Percentiles rank a stretch among this genome's conserved stretches.
These are phyloP conservation scores for Rhinoderma darwinii DNA, from an alignment of 2,113 vertebrate genomes.

Conservation along the genomic window DNA sequence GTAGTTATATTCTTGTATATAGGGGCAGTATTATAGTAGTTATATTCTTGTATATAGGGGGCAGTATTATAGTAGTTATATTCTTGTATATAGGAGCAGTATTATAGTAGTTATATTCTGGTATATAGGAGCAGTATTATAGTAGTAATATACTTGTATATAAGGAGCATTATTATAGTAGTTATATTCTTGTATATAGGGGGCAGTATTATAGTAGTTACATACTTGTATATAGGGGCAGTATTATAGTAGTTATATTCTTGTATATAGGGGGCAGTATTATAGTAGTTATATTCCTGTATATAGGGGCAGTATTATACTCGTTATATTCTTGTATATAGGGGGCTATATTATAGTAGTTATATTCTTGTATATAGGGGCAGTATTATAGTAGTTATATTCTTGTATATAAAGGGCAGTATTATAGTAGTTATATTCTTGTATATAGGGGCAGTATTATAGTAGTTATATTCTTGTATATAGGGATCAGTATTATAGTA, in stretches of 20 bases:
- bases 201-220: constrained; percentile 13
- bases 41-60: background rate
- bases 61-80: constrained; percentile 17
- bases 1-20: background rate
- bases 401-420: background rate
- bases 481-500: background rate
- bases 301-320: background rate
- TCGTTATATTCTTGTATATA: background rate
- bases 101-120: background rate
- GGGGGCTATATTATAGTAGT: background rate
- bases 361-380: background rate
- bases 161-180: constrained; percentile 15
- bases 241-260: constrained; percentile 23
- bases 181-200: constrained; percentile 7
- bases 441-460: constrained; percentile 3
- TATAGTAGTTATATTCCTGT: constrained; percentile 2
- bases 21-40: constrained; percentile 10
- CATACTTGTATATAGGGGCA: background rate
- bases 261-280: background rate
- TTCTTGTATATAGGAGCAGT: background rate
- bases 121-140: background rate
- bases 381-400: constrained; percentile 1
- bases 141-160: background rate
- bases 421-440: constrained; percentile 10
- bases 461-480: background rate